Evolutionary conservation across 2,113 vertebrate species (phyloP).

Genomic region (Sinocyclocheilus anophthalmus): DNA sequence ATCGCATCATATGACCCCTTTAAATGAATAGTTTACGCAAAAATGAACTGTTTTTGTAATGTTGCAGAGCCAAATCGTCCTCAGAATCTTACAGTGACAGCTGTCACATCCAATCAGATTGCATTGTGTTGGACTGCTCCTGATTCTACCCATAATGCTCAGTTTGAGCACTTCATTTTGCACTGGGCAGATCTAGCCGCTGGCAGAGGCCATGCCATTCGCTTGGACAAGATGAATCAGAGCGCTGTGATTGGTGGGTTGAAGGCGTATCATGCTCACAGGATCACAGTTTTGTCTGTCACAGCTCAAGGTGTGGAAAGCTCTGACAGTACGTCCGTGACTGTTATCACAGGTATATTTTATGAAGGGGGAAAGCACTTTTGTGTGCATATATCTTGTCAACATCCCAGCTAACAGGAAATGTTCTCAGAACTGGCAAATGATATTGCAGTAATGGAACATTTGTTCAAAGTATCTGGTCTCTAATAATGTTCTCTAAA

Average conservation of each 20-base stretch:
- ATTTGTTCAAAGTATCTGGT: too few species aligned
- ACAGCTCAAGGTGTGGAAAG: slow-evolving; percentile 75
- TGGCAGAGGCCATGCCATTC: slow-evolving; percentile 58
- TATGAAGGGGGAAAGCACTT: background rate
- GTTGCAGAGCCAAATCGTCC: slow-evolving; percentile 76
- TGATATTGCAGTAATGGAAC: too few species aligned
- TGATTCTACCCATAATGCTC: slow-evolving; percentile 48
- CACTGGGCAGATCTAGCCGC: slow-evolving; percentile 71
- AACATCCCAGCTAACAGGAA: background rate
- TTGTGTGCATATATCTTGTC: background rate
- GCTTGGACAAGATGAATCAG: slow-evolving; percentile 68
- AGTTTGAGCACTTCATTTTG: slow-evolving; percentile 75
- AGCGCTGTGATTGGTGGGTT: slow-evolving; percentile 56
- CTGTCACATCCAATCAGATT: slow-evolving; percentile 75
- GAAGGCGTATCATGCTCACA: slow-evolving; percentile 77
- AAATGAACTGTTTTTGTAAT: slow-evolving; percentile 6
- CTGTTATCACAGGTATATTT: slow-evolving; percentile 77
- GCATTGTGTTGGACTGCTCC: slow-evolving; percentile 75
- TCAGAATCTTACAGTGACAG: slow-evolving; percentile 67
- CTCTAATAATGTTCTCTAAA: too few species aligned
- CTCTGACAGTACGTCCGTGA: slow-evolving; percentile 68
- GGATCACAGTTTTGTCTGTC: slow-evolving; percentile 75
- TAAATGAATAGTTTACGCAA: background rate
- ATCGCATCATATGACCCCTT: too few species aligned
- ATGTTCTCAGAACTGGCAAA: too few species aligned